These are phyloP conservation scores for Ecliptopera silaceata DNA, from an alignment of 2,888 invertebrate species.

Conservation along the genomic window DNA sequence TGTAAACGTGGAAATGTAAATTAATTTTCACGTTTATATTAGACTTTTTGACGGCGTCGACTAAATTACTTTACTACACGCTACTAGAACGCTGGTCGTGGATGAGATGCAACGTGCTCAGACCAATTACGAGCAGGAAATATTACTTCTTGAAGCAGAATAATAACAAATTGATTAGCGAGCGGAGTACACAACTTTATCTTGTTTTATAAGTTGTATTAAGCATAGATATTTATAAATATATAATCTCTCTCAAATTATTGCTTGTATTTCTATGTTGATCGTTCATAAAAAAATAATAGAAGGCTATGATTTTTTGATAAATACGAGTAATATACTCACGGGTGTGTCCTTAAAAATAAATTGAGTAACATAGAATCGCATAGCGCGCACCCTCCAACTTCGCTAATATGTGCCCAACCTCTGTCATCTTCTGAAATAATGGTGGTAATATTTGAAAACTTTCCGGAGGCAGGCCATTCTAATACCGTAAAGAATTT, in stretches of 20 bases:
- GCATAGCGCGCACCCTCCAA: constrained; percentile 59
- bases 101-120: constrained; percentile 19
- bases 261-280: too few relatives aligned
- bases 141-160: background rate
- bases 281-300: too few relatives aligned
- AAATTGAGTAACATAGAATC: constrained; percentile 65
- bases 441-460: constrained; percentile 82
- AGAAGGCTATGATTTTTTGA: background rate
- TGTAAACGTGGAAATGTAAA: constrained; percentile 72
- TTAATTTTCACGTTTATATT: constrained; percentile 69
- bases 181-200: too few relatives aligned
- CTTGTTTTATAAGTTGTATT: too few relatives aligned
- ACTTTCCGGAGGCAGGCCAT: constrained; percentile 70
- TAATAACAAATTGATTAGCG: background rate
- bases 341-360: constrained; percentile 57
- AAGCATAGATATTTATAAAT: too few relatives aligned
- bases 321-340: constrained; percentile 29
- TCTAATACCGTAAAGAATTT: constrained; percentile 74
- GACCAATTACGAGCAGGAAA: constrained; percentile 10
- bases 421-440: constrained; percentile 80
- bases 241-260: too few relatives aligned
- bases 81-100: constrained; percentile 27
- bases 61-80: constrained; percentile 54
- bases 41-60: constrained; percentile 58
- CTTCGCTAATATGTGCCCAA: constrained; percentile 82